A percentile compares a stretch with the other conserved stretches of the same genome.
Evolutionary conservation across 2,113 vertebrate species (phyloP).

Genomic region (Salvelinus fontinalis): DNA sequence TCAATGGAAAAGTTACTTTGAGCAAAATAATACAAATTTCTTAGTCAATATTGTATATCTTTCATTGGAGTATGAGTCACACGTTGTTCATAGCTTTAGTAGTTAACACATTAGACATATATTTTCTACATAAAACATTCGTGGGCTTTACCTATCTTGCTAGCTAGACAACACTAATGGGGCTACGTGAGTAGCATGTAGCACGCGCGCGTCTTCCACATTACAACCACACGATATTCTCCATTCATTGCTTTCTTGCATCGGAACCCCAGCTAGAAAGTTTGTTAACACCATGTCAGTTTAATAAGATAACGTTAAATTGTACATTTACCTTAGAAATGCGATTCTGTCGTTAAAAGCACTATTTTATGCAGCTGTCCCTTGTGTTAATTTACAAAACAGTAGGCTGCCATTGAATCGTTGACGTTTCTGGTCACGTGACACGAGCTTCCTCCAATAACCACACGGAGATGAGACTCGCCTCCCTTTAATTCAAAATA

Average conservation of each 20-base stretch:
- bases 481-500: slow-evolving; percentile 39
- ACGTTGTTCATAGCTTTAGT: not conserved
- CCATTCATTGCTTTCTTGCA: not conserved
- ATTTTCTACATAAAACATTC: too few species aligned
- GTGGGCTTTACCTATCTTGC: too few species aligned
- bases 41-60: not conserved
- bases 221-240: not conserved
- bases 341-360: slow-evolving; percentile 23
- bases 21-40: not conserved
- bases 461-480: slow-evolving; percentile 34
- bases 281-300: not conserved
- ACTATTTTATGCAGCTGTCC: slow-evolving; percentile 40
- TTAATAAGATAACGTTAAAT: slow-evolving; percentile 46
- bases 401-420: slow-evolving; percentile 75
- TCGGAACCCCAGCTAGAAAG: slow-evolving; percentile 11
- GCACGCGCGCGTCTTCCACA: slow-evolving; percentile 1
- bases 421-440: slow-evolving; percentile 69
- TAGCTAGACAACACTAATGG: not conserved
- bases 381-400: slow-evolving; percentile 65
- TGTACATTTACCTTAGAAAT: slow-evolving; percentile 39
- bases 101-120: not conserved
- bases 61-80: not conserved
- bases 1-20: not conserved
- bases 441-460: slow-evolving; percentile 56
- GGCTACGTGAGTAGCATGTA: not conserved